Evolutionary conservation across 92 coral and sea anemone species (phyloP).

Genomic region (Porites lobata): DNA sequence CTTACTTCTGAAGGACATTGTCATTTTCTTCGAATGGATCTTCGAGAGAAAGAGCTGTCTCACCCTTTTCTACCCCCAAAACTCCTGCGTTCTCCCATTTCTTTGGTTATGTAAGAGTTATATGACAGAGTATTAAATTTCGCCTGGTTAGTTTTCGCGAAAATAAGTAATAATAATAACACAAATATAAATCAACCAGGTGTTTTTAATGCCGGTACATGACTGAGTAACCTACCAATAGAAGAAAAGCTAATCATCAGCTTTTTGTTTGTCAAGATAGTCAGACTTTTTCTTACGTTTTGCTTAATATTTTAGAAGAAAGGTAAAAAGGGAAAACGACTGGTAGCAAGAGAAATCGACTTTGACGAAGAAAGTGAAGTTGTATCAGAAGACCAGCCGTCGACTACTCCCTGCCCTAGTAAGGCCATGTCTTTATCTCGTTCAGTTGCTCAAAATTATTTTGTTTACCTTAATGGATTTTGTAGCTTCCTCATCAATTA

Average conservation of each 20-base stretch:
- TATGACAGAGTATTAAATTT: not conserved
- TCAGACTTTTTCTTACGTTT: too few species aligned
- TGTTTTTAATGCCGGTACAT: too few species aligned
- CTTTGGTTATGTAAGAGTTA: not conserved
- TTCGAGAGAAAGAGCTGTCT: not conserved
- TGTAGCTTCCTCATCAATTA: too few species aligned
- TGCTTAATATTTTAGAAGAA: conserved; percentile 10
- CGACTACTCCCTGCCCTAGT: conserved; percentile 32
- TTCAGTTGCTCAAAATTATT: not conserved
- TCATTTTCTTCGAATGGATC: conserved; percentile 1
- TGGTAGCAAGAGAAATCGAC: conserved; percentile 61
- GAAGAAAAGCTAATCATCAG: too few species aligned
- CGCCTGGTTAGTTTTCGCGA: not conserved
- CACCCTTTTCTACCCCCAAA: not conserved
- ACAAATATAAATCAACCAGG: too few species aligned
- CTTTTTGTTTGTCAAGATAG: too few species aligned
- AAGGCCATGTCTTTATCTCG: not conserved
- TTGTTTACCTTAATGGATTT: not conserved
- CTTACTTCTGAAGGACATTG: not conserved
- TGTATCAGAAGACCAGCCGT: conserved; percentile 26
- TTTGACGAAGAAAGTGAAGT: conserved; percentile 38
- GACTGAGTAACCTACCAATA: too few species aligned
- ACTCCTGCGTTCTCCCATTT: conserved; percentile 1
- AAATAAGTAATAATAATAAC: not conserved
- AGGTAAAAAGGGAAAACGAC: conserved; percentile 38